A percentile compares a stretch with the other conserved stretches of the same genome.
phyloP scores from a whole-genome alignment of 2,888 invertebrate species.

The Diarsia rubi region DNA sequence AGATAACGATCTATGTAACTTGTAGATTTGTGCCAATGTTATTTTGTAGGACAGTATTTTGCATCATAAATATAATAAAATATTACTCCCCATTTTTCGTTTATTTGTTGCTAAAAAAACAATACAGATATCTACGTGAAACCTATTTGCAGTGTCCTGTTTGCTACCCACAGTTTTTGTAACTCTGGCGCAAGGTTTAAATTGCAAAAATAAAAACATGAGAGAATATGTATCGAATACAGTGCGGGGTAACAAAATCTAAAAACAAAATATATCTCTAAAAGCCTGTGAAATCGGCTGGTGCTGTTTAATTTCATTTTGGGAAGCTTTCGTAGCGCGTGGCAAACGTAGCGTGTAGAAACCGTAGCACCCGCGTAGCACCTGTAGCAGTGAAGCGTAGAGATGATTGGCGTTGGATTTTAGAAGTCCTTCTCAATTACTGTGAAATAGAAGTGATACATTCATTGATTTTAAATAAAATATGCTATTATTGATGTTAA shows the following conservation, averaged over 20 bases:
- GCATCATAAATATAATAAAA: not conserved
- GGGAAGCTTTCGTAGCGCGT: slow-evolving; percentile 22
- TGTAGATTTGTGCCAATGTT: slow-evolving; percentile 2
- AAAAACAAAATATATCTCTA: slow-evolving; percentile 48
- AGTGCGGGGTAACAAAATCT: slow-evolving; percentile 36
- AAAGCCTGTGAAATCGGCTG: slow-evolving; percentile 45
- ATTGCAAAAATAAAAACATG: slow-evolving; percentile 16
- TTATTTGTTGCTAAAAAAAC: not conserved
- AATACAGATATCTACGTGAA: not conserved
- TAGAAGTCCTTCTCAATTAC: not conserved
- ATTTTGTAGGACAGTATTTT: slow-evolving; percentile 17
- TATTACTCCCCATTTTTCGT: no score
- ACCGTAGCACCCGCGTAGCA: slow-evolving; percentile 24
- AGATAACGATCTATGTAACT: slow-evolving; percentile 2
- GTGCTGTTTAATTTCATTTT: slow-evolving; percentile 37
- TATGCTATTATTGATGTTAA: not conserved
- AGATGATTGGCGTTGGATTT: not conserved
- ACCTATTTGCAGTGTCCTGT: not conserved
- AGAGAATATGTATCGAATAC: slow-evolving; percentile 13
- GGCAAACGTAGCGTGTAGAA: slow-evolving; percentile 24
- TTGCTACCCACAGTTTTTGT: not conserved
- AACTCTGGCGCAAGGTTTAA: slow-evolving; percentile 4
- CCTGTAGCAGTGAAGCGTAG: slow-evolving; percentile 1
- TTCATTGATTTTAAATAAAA: not conserved
- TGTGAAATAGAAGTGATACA: not conserved